Conservation (phyloP, 2,888 invertebrate genomes). For the Amblyjoppa proteus region DNA sequence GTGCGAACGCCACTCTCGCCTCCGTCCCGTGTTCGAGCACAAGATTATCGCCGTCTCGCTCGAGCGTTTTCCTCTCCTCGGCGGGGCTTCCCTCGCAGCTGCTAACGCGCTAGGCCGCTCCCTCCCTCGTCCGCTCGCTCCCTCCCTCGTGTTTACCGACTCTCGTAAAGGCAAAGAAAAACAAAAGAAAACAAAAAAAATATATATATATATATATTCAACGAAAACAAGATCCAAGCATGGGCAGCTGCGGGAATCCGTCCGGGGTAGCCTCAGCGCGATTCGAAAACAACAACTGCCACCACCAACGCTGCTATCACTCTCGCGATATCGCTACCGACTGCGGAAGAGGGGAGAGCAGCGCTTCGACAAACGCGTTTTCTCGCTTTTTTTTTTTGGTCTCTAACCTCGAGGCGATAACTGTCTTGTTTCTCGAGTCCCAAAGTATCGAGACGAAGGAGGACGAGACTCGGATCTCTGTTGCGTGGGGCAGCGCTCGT, state of each 20-base stretch:
- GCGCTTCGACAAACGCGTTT: slow-evolving; percentile 39
- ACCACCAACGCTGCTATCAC: slow-evolving; percentile 11
- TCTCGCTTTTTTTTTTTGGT: neutral
- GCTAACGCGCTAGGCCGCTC: slow-evolving; percentile 53
- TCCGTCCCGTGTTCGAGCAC: slow-evolving; percentile 33
- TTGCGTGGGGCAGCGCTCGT: neutral
- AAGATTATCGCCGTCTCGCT: slow-evolving; percentile 54
- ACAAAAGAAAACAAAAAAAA: neutral
- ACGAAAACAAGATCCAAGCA: slow-evolving; percentile 42
- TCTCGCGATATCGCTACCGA: slow-evolving; percentile 19
- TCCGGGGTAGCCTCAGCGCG: slow-evolving; percentile 42
- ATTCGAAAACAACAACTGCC: slow-evolving; percentile 47
- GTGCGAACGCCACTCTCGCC: slow-evolving; percentile 54
- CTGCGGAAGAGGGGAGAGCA: slow-evolving; percentile 7
- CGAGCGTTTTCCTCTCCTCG: neutral
- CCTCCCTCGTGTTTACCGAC: neutral
- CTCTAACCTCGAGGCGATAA: slow-evolving; percentile 14
- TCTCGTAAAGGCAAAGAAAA: neutral
- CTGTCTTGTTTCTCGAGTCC: neutral
- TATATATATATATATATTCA: neutral
- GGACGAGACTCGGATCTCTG: neutral
- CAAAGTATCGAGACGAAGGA: neutral
- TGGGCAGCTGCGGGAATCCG: slow-evolving; percentile 42
- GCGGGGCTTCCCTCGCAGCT: slow-evolving; percentile 57
- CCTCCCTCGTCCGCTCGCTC: slow-evolving; percentile 3